phyloP scores from a whole-genome alignment of 2,113 vertebrate genomes.

The Pterocles gutturalis region DNA sequence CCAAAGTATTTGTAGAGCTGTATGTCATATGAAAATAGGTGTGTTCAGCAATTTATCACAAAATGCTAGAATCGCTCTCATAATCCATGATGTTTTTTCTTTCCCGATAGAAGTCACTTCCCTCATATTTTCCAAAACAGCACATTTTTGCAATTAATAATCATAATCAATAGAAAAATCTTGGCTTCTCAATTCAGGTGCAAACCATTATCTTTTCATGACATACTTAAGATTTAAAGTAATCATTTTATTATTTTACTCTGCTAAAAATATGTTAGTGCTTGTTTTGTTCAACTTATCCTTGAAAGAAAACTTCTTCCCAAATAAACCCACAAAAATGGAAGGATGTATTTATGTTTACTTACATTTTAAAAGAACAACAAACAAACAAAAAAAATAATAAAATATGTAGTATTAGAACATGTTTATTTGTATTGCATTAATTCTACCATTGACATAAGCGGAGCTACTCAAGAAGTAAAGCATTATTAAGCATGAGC shows the following conservation, averaged over 20 bases:
- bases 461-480: neutral
- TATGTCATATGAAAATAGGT: neutral
- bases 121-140: neutral
- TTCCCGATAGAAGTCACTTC: neutral
- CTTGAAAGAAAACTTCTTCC: neutral
- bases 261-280: neutral
- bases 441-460: neutral
- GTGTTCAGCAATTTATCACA: neutral
- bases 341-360: neutral
- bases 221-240: neutral
- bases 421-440: neutral
- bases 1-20: neutral
- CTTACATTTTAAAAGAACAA: neutral
- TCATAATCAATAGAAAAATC: neutral
- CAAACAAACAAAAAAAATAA: neutral
- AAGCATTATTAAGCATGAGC: neutral
- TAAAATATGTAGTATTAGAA: neutral
- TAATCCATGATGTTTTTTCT: neutral
- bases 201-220: neutral
- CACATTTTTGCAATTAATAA: neutral
- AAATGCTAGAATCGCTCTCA: neutral
- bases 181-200: neutral
- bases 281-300: neutral
- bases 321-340: neutral
- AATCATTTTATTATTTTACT: neutral